Evolutionary conservation across 2,113 vertebrate species (phyloP), one percentile per base, ranked within the genome.

Genomic region (Pterophyllum scalare): DNA sequence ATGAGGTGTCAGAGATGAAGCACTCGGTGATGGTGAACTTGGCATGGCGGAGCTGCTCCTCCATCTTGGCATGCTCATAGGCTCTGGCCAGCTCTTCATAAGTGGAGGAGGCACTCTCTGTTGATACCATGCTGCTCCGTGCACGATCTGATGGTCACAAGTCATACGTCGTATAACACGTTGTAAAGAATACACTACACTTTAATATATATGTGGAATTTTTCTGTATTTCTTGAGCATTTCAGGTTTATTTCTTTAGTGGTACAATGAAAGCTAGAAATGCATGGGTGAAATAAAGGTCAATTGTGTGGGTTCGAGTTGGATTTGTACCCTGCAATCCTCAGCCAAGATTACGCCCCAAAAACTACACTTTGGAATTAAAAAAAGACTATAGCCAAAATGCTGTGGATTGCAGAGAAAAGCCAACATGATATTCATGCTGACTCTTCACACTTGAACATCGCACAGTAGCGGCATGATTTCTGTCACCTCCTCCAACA

Each of bases 21-120:
- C 98, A 99, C 89, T 99, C 98, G 0, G 98, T 99, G 95, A 99
- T 99, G 95, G 98, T 99, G 97, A 99, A 99, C 96, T 99, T 99
- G 94, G 98, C 98, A 1, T 99, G 98, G 64, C 98, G 95, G 88
- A 99, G 96, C 95, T 99, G 98, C 86, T 99, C 98, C 90, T 99
- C 98, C 98, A 99, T 98, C 95, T 99, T 99, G 92, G 98, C 98
- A 0, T 99, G 98, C 86, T 99, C 98, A 2, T 99, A 99, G 15
- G 98, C 98, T 82, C 98, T 95, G 2, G 98, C 98, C 94, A 99
- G 95, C 89, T 99, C 98, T 95, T 99, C 98, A 0, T 99, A 99
- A 0, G 98, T 99, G 87, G 98, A 99, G 88, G 98, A 99, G 81
- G 98, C 98, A 83, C 98, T 99, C 96, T 99, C 98, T 52, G 98